Conservation (phyloP, 2,113 vertebrate species). For the Callipepla squamata region DNA sequence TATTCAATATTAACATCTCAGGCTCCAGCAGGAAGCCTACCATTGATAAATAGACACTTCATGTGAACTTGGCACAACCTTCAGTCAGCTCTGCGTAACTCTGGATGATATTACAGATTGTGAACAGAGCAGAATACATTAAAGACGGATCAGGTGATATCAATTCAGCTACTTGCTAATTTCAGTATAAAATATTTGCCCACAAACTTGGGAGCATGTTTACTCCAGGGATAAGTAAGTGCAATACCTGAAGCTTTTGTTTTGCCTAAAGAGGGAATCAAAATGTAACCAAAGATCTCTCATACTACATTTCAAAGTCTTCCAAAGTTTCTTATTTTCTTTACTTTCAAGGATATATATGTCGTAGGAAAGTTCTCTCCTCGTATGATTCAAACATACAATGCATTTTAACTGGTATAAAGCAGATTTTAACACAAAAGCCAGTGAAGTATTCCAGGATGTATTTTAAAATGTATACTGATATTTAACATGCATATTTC, state of each 20-base stretch:
- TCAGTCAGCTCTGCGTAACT: conserved; percentile 54
- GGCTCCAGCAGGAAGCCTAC: conserved; percentile 45
- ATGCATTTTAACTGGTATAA: conserved; percentile 2
- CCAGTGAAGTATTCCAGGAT: conserved; percentile 7
- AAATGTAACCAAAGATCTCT: neutral
- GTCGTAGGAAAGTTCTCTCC: neutral
- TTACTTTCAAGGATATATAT: neutral
- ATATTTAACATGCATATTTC: conserved; percentile 44
- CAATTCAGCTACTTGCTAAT: conserved; percentile 15
- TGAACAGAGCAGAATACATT: neutral
- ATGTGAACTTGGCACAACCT: conserved; percentile 68
- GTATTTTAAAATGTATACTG: conserved; percentile 20
- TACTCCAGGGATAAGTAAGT: conserved; percentile 4
- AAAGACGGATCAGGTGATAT: neutral
- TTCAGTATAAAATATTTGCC: conserved; percentile 27
- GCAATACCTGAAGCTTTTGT: neutral
- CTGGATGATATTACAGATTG: conserved; percentile 12
- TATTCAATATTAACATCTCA: conserved; percentile 59
- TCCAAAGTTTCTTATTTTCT: neutral
- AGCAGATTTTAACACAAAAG: conserved; percentile 46
- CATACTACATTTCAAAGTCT: neutral
- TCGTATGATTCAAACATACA: neutral
- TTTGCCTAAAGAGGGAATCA: neutral
- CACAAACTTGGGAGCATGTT: neutral
- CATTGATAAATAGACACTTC: conserved; percentile 61